Evolutionary conservation across 2,113 vertebrate species (phyloP).

Genomic region (Aix galericulata): DNA sequence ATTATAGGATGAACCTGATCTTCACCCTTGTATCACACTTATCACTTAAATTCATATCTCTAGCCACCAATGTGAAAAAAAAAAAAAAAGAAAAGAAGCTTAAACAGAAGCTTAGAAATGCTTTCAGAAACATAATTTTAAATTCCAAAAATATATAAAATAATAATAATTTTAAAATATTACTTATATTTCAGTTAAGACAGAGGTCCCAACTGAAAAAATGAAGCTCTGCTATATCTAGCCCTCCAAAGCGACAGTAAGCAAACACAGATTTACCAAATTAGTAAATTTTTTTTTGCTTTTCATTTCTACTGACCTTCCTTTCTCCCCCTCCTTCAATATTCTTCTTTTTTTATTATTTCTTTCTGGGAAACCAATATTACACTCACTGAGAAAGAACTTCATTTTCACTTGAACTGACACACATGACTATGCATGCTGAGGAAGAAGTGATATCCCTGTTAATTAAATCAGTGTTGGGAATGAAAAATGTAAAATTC

Average conservation of each 20-base stretch:
- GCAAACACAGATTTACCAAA: background rate
- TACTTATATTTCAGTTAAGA: background rate
- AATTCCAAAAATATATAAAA: background rate
- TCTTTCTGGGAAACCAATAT: background rate
- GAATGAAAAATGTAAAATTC: background rate
- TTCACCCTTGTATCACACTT: background rate
- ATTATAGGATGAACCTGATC: background rate
- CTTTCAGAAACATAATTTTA: background rate
- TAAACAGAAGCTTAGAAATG: background rate
- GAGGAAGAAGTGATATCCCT: background rate
- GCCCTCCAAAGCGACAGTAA: background rate
- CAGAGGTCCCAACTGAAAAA: background rate
- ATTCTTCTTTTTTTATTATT: background rate
- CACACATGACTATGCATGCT: background rate
- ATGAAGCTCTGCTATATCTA: background rate
- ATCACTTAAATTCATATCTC: background rate
- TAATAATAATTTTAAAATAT: too few relatives aligned
- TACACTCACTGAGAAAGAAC: too few relatives aligned
- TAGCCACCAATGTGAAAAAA: background rate
- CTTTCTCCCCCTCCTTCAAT: background rate
- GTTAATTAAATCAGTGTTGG: background rate
- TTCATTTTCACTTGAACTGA: background rate
- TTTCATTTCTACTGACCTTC: background rate
- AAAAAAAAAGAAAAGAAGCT: background rate
- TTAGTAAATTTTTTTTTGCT: background rate